phyloP scores from a whole-genome alignment of 2,797 vertebrate species.

The Peromyscus nudipes region DNA sequence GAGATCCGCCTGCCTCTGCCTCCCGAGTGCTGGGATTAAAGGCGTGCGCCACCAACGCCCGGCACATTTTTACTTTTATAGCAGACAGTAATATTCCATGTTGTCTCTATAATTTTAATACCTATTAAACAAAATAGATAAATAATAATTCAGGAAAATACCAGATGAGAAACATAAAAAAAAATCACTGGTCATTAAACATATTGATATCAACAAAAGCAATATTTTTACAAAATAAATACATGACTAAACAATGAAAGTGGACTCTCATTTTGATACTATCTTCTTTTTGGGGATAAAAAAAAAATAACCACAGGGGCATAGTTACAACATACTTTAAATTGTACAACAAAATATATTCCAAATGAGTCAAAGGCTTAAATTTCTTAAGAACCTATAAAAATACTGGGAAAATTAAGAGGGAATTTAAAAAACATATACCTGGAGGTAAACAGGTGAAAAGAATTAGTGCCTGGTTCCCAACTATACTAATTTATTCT shows the following conservation, averaged over 20 bases:
- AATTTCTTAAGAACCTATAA: not conserved
- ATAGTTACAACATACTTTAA: not conserved
- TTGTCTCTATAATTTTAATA: not conserved
- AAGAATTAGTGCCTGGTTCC: not conserved
- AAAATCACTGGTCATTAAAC: not conserved
- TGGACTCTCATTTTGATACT: constrained; percentile 38
- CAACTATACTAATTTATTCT: not conserved
- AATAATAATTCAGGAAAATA: not conserved
- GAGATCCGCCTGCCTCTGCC: no score
- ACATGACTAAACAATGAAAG: not conserved
- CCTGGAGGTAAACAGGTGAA: not conserved
- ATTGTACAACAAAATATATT: constrained; percentile 43
- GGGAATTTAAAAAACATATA: not conserved
- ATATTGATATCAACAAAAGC: not conserved
- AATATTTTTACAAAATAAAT: constrained; percentile 5
- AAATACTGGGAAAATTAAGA: not conserved
- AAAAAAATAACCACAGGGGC: not conserved
- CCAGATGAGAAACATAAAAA: constrained; percentile 14
- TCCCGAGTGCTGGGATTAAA: no score
- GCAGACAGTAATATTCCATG: not conserved
- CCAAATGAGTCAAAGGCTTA: not conserved
- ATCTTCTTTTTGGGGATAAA: not conserved
- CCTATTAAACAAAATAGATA: not conserved
- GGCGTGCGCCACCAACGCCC: no score
- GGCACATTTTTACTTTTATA: not conserved